Evolutionary conservation across 2,113 vertebrate species (phyloP).

Genomic region (Nothoprocta pentlandii): DNA sequence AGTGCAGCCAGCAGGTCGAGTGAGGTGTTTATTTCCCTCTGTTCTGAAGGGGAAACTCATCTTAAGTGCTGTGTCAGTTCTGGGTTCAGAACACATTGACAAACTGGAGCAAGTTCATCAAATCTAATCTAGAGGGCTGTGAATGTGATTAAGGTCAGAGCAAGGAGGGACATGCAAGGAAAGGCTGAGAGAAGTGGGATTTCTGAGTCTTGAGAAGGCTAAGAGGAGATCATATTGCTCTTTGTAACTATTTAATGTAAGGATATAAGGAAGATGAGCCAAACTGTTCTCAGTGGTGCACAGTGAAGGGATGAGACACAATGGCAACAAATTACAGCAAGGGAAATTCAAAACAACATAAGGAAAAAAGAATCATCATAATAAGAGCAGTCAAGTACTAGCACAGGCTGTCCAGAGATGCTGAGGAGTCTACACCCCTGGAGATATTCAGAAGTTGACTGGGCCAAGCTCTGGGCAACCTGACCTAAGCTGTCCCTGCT

Average conservation of each 20-base stretch:
- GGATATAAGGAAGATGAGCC: not conserved
- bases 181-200: not conserved
- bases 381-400: not conserved
- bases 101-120: not conserved
- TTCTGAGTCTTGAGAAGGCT: constrained; percentile 1
- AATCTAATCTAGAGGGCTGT: not conserved
- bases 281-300: not conserved
- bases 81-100: not conserved
- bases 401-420: not conserved
- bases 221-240: not conserved
- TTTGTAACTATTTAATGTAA: not conserved
- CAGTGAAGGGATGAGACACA: constrained; percentile 18
- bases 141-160: constrained; percentile 1
- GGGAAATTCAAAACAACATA: constrained; percentile 1
- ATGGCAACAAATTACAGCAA: not conserved
- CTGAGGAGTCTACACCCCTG: not conserved
- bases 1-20: not conserved
- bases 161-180: not conserved
- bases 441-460: not conserved
- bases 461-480: not conserved
- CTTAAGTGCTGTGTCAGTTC: not conserved
- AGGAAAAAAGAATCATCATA: not conserved
- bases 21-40: constrained; percentile 23
- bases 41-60: not conserved
- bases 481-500: not conserved